phyloP scores from a whole-genome alignment of 2,797 vertebrate species.

The Rhinella marina region DNA sequence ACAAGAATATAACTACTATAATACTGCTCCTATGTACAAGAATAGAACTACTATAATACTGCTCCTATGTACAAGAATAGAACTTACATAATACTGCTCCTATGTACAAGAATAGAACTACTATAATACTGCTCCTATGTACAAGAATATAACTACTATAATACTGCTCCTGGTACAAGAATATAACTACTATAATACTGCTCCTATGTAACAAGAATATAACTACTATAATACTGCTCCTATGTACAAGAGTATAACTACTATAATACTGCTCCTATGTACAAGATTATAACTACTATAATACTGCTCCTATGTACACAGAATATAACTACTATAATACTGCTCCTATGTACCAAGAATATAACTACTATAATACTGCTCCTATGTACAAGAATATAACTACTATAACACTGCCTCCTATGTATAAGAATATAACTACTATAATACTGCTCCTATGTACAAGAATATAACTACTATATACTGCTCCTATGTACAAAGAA shows the following conservation, averaged over 20 bases:
- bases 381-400: conserved; percentile 7
- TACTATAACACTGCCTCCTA: background rate
- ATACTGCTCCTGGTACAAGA: background rate
- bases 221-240: conserved; percentile 7
- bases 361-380: conserved; percentile 3
- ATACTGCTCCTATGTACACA: conserved; percentile 5
- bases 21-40: conserved; percentile 9
- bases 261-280: conserved; percentile 2
- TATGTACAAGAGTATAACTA: background rate
- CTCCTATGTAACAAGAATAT: background rate
- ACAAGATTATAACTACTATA: conserved; percentile 5
- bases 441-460: conserved; percentile 10
- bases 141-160: conserved; percentile 19
- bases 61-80: conserved; percentile 2
- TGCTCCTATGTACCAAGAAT: conserved; percentile 4
- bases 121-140: conserved; percentile 11
- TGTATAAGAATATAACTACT: conserved; percentile 9
- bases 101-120: conserved; percentile 15
- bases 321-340: conserved; percentile 4
- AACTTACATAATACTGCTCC: conserved; percentile 5
- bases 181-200: conserved; percentile 20
- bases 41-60: background rate
- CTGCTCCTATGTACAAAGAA: conserved; percentile 16
- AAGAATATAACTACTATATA: conserved; percentile 22
- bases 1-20: conserved; percentile 19